A percentile compares a stretch with the other conserved stretches of the same genome.
phyloP scores from a whole-genome alignment of 2,888 invertebrate species.

The Melanostoma mellinum region DNA sequence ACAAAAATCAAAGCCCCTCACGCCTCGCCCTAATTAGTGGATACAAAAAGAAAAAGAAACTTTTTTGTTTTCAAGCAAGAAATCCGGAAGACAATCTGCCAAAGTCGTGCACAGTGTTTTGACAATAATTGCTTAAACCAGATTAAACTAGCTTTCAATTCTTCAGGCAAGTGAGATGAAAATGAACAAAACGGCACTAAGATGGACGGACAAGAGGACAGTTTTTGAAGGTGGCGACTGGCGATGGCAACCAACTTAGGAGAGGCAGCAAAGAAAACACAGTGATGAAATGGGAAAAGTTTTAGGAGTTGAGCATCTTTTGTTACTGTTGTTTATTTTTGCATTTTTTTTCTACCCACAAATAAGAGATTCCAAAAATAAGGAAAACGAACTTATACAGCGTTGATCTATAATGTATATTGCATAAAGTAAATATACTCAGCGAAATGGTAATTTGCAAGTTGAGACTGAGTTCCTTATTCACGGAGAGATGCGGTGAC shows the following conservation, averaged over 20 bases:
- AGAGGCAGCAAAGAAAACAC: constrained; percentile 1
- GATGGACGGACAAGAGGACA: constrained; percentile 9
- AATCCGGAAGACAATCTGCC: constrained; percentile 66
- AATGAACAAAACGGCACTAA: neutral
- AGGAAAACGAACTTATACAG: neutral
- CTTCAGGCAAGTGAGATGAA: constrained; percentile 4
- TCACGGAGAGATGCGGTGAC: constrained; percentile 63
- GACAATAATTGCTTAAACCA: constrained; percentile 70
- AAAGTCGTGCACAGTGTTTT: constrained; percentile 71
- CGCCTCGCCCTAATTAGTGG: constrained; percentile 64
- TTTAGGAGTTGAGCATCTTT: constrained; percentile 45
- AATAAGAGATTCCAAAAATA: too few relatives aligned
- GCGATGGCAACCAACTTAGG: neutral
- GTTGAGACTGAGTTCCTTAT: constrained; percentile 69
- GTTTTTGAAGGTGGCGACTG: constrained; percentile 9
- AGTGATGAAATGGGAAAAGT: constrained; percentile 67
- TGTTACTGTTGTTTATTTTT: constrained; percentile 33
- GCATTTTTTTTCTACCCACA: neutral
- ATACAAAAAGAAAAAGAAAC: constrained; percentile 35
- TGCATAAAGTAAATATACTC: neutral
- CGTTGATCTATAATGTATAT: too few relatives aligned
- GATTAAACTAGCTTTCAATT: constrained; percentile 60
- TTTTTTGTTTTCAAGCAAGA: constrained; percentile 28
- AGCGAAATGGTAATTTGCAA: constrained; percentile 66
- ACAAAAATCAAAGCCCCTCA: constrained; percentile 65